phyloP scores from a whole-genome alignment of 2,888 invertebrate species.

The Scaptomyza reducta region DNA sequence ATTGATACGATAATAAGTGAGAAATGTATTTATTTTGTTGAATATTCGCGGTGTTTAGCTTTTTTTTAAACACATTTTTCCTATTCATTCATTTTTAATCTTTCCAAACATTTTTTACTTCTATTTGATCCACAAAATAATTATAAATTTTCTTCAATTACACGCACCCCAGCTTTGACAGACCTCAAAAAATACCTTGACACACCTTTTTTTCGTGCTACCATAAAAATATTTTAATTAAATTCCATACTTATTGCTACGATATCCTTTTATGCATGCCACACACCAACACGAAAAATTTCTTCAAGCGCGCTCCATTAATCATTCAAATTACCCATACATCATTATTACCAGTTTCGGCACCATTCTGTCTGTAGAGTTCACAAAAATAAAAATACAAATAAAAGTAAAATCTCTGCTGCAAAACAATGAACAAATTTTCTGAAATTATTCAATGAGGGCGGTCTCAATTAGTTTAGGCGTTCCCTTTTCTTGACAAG shows the following conservation, averaged over 20 bases:
- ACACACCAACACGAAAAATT: slow-evolving; percentile 28
- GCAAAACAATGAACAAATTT: slow-evolving; percentile 49
- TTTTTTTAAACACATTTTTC: not conserved
- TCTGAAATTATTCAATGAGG: slow-evolving; percentile 78
- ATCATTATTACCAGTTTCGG: slow-evolving; percentile 71
- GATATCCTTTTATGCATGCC: slow-evolving; percentile 65
- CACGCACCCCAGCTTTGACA: slow-evolving; percentile 2
- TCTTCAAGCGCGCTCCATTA: slow-evolving; percentile 68
- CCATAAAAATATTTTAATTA: slow-evolving; percentile 76
- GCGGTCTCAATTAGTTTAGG: slow-evolving; percentile 81
- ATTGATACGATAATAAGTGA: too few species aligned
- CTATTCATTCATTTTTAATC: not conserved
- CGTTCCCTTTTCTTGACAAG: slow-evolving; percentile 41
- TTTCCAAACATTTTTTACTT: too few species aligned
- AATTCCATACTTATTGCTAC: slow-evolving; percentile 60
- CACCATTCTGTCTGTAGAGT: slow-evolving; percentile 62
- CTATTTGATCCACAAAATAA: slow-evolving; percentile 5
- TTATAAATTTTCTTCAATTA: slow-evolving; percentile 31
- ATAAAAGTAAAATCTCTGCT: slow-evolving; percentile 46
- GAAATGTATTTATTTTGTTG: too few species aligned
- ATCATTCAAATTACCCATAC: slow-evolving; percentile 78
- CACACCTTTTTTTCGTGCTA: slow-evolving; percentile 46
- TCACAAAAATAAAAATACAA: slow-evolving; percentile 23
- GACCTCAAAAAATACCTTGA: slow-evolving; percentile 38
- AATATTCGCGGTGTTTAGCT: not conserved